These are phyloP conservation scores for Magallana nippona DNA, from an alignment of 2,888 invertebrate species.

Conservation along the genomic window DNA sequence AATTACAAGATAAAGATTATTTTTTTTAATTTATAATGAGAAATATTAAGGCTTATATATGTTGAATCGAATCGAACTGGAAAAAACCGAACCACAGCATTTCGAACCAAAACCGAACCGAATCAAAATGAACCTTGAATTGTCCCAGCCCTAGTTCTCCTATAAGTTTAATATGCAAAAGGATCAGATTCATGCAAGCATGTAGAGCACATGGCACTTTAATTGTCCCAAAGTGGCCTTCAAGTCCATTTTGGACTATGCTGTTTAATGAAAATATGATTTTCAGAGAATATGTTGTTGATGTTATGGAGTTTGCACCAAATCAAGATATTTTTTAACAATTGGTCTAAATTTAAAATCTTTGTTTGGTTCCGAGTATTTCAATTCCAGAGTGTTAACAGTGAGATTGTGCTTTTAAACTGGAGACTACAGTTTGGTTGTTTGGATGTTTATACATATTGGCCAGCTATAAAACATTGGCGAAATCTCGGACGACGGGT, in stretches of 20 bases:
- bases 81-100: too few species aligned
- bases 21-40: too few species aligned
- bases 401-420: constrained; percentile 21
- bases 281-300: constrained; percentile 18
- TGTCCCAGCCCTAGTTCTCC: too few species aligned
- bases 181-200: constrained; percentile 2
- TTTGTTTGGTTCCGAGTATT: constrained; percentile 35
- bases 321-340: constrained; percentile 36
- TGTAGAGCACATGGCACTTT: background rate
- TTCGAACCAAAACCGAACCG: too few species aligned
- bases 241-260: constrained; percentile 33
- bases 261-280: constrained; percentile 13
- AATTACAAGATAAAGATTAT: too few species aligned
- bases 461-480: too few species aligned
- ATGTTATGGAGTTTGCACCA: constrained; percentile 25
- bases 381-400: constrained; percentile 34
- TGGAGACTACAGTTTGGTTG: background rate
- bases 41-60: too few species aligned
- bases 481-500: too few species aligned
- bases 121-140: too few species aligned
- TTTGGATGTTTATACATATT: background rate
- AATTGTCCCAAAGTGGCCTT: constrained; percentile 36
- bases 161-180: constrained; percentile 7
- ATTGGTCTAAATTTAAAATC: constrained; percentile 35
- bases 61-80: too few species aligned